Base-by-base conservation (phyloP, 2,797 vertebrate species). In the Hippocampus kuda region DNA sequence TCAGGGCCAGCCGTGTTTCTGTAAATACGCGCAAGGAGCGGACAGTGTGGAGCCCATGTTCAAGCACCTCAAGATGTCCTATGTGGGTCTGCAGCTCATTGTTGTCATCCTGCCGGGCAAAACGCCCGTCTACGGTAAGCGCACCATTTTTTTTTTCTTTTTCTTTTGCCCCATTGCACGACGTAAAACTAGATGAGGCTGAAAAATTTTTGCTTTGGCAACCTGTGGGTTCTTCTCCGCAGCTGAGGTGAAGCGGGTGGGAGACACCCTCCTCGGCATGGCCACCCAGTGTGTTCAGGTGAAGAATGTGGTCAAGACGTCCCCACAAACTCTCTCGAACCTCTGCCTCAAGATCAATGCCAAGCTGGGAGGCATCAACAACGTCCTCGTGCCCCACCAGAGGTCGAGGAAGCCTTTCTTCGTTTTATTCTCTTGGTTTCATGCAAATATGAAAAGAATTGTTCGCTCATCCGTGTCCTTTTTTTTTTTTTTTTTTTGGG, bases 1-100 rank as follows among this genome's bases (percentile, higher is more conserved):
- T 78, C 97, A 99, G 65, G 97, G 97, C 61, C 96, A 99, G 85
- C 97, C 97, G 0, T 99, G 97, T 71, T 99, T 99, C 89, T 99
- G 97, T 88, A 99, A 99, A 79, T 99, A 99, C 0, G 97, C 97
- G 68, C 97, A 99, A 79, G 97, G 97, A 2, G 97, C 97, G 0
- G 97, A 99, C 90, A 99, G 96, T 0, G 97, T 99, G 87, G 97
- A 99, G 91, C 97, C 97, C 74, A 99, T 99, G 97, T 99, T 99
- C 85, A 98, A 98, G 79, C 97, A 99, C 84, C 89, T 99, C 68
- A 99, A 99, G 86, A 92, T 98, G 91, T 98, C 97, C 20, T 99
- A 98, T 0, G 96, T 99, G 2, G 97, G 97, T 9, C 92, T 99
- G 79, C 97, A 99, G 90, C 93, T 99, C 67, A 99, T 99, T 2